phyloP scores from a whole-genome alignment of 2,113 vertebrate genomes.

The Seriola rivoliana region DNA sequence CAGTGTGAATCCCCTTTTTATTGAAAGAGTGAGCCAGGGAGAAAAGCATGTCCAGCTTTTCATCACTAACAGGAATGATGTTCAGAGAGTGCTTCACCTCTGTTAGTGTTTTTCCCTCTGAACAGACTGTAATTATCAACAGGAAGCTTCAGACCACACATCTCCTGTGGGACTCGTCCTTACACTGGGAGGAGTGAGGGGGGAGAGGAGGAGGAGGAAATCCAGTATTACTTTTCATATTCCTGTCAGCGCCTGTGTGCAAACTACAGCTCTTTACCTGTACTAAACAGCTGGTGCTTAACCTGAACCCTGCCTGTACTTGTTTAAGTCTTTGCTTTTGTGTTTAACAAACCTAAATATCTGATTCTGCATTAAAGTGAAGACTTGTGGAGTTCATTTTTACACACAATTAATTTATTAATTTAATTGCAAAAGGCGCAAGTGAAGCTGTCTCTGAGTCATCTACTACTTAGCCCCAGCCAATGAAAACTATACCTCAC shows the following conservation, averaged over 20 bases:
- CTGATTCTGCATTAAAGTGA: not conserved
- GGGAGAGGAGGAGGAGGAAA: constrained; percentile 15
- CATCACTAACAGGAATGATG: constrained; percentile 36
- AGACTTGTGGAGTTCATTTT: not conserved
- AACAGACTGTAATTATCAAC: constrained; percentile 73
- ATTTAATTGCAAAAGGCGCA: constrained; percentile 1
- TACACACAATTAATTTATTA: constrained; percentile 7
- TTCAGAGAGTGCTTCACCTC: constrained; percentile 31
- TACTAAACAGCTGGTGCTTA: not conserved
- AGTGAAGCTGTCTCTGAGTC: not conserved
- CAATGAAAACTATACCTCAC: constrained; percentile 5
- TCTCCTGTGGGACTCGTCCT: constrained; percentile 31
- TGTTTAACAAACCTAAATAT: not conserved
- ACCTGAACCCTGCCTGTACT: not conserved
- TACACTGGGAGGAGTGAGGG: not conserved
- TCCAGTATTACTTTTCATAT: constrained; percentile 34
- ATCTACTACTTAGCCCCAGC: not conserved
- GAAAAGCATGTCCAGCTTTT: constrained; percentile 14
- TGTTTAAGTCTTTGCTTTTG: not conserved
- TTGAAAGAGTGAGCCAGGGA: not conserved
- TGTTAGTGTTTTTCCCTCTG: constrained; percentile 46
- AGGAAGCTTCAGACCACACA: constrained; percentile 69
- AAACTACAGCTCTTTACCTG: constrained; percentile 20
- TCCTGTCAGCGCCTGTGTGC: not conserved
- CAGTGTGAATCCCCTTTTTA: not conserved